phyloP scores from a whole-genome alignment of 64 coral and sea anemone genomes.

The Montipora capricornis region DNA sequence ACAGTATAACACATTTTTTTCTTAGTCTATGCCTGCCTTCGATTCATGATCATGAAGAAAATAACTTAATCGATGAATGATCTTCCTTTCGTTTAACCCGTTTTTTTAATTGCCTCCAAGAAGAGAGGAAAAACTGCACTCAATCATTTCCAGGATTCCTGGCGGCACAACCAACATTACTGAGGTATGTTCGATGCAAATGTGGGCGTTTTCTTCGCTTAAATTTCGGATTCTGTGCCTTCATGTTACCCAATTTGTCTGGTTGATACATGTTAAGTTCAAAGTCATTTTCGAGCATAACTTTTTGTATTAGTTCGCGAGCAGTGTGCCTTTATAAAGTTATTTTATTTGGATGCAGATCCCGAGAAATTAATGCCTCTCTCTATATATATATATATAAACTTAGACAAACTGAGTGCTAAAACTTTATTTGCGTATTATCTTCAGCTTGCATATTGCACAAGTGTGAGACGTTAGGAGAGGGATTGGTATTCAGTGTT shows the following conservation, averaged over 20 bases:
- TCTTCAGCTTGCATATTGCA: too few species aligned
- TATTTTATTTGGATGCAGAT: too few species aligned
- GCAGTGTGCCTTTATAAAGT: too few species aligned
- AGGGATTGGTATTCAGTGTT: too few species aligned
- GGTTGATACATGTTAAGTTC: too few species aligned
- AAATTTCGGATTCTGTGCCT: slow-evolving; percentile 1
- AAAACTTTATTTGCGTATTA: too few species aligned
- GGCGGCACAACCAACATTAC: slow-evolving; percentile 10
- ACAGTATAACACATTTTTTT: background rate
- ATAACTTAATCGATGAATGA: background rate
- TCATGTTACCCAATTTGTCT: background rate
- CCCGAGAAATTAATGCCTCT: too few species aligned
- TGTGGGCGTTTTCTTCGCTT: slow-evolving; percentile 1
- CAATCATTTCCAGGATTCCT: slow-evolving; percentile 93
- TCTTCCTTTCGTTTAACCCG: background rate
- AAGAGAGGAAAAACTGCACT: slow-evolving; percentile 88
- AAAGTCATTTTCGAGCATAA: too few species aligned
- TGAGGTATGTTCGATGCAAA: slow-evolving; percentile 6
- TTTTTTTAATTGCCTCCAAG: slow-evolving; percentile 52
- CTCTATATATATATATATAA: too few species aligned
- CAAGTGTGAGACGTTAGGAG: too few species aligned
- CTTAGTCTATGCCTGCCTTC: background rate
- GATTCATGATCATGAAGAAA: background rate
- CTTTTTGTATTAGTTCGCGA: too few species aligned
- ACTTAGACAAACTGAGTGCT: too few species aligned